phyloP scores from a whole-genome alignment of 2,113 vertebrate genomes.

The Ptilonorhynchus violaceus region DNA sequence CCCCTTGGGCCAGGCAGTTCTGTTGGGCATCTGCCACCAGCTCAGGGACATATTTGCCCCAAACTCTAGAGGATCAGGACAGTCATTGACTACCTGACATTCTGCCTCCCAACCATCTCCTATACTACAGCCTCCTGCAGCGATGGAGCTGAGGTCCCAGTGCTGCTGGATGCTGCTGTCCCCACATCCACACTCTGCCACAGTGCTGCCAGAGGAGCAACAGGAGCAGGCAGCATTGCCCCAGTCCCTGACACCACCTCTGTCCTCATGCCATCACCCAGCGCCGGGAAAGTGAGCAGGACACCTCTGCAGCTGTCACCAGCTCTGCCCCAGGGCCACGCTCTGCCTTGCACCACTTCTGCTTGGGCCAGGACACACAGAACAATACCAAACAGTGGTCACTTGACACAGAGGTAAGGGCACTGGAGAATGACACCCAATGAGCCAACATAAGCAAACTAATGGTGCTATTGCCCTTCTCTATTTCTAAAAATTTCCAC shows the following conservation, averaged over 20 bases:
- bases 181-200: too few species aligned
- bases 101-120: not conserved
- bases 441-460: not conserved
- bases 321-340: not conserved
- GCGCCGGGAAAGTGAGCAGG: fast-evolving
- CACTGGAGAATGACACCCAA: not conserved
- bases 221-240: not conserved
- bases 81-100: not conserved
- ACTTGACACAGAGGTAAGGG: not conserved
- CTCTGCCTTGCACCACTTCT: not conserved
- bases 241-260: not conserved
- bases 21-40: not conserved
- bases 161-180: not conserved
- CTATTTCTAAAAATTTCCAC: not conserved
- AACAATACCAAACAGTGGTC: not conserved
- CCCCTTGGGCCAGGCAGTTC: not conserved
- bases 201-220: not conserved
- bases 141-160: not conserved
- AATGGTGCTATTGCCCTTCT: not conserved
- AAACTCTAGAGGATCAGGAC: not conserved
- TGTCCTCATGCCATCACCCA: not conserved
- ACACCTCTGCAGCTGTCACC: not conserved
- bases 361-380: not conserved
- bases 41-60: not conserved
- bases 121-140: not conserved